phyloP scores from a whole-genome alignment of 2,113 vertebrate genomes.

The Oenanthe oenanthe region DNA sequence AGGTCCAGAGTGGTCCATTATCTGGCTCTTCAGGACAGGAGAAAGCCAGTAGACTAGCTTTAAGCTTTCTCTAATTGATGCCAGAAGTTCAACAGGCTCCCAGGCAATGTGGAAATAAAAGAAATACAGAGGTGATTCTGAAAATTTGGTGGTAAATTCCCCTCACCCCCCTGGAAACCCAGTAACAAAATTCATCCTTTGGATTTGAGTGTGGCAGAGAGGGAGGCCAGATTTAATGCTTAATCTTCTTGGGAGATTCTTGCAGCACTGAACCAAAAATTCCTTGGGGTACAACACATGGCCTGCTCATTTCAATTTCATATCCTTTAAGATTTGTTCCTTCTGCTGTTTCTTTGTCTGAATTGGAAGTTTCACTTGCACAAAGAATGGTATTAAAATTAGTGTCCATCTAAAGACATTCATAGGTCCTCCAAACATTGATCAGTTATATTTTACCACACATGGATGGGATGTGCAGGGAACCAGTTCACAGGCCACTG shows the following conservation, averaged over 20 bases:
- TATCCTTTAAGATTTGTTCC: neutral
- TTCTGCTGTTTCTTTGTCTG: neutral
- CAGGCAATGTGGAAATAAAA: neutral
- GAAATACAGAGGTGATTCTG: neutral
- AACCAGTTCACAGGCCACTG: neutral
- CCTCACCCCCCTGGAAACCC: neutral
- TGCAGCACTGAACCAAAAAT: neutral
- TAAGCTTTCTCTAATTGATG: slow-evolving; percentile 18
- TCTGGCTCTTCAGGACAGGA: neutral
- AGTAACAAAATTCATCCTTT: neutral
- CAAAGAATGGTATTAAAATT: neutral
- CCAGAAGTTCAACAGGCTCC: slow-evolving; percentile 24
- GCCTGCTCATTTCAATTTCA: neutral
- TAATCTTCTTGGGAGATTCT: neutral
- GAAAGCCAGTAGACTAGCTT: neutral
- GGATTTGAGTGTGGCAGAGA: neutral
- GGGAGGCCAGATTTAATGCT: neutral
- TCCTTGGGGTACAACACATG: neutral
- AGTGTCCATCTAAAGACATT: neutral
- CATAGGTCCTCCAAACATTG: neutral
- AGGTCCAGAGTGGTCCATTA: neutral
- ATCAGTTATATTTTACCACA: neutral
- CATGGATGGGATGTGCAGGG: neutral
- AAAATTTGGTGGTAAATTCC: neutral
- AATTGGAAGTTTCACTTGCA: neutral